Evolutionary conservation across 2,888 invertebrate species (phyloP).

Genomic region (Ophion costatus): DNA sequence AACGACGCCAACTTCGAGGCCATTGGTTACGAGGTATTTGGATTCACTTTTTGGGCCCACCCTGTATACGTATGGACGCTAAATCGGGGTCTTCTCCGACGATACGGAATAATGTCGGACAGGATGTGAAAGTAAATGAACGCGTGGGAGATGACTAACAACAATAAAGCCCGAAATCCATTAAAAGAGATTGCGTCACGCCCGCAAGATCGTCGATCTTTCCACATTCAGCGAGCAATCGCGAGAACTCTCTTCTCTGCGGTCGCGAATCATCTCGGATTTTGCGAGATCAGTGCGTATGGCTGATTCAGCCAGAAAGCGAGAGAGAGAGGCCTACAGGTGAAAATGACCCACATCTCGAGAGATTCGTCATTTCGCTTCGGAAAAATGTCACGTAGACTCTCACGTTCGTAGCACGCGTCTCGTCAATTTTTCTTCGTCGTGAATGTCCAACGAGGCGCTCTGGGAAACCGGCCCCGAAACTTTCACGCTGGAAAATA

Average conservation of each 20-base stretch:
- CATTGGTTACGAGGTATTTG: too few relatives aligned
- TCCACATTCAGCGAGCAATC: slow-evolving; percentile 21
- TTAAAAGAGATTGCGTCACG: slow-evolving; percentile 50
- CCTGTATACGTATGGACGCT: background rate
- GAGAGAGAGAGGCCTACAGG: slow-evolving; percentile 20
- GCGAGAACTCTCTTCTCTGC: slow-evolving; percentile 26
- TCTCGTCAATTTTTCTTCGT: slow-evolving; percentile 10
- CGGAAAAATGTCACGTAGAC: slow-evolving; percentile 40
- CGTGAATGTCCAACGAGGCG: background rate
- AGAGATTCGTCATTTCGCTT: slow-evolving; percentile 45
- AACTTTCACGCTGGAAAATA: slow-evolving; percentile 21
- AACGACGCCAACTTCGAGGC: too few relatives aligned
- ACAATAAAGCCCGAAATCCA: background rate
- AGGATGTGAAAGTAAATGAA: slow-evolving; percentile 59
- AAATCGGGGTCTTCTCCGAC: background rate
- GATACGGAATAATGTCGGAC: slow-evolving; percentile 29
- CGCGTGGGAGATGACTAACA: slow-evolving; percentile 25
- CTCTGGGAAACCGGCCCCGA: background rate
- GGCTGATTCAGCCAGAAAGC: background rate
- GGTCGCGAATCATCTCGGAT: slow-evolving; percentile 23
- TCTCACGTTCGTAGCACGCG: background rate
- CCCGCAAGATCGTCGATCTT: slow-evolving; percentile 12
- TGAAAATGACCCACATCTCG: slow-evolving; percentile 60
- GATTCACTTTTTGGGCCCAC: too few relatives aligned
- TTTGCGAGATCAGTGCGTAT: background rate